Evolutionary conservation across 2,888 invertebrate species (phyloP), one percentile per base, ranked within the genome.

Genomic region (Zonitis immaculata): DNA sequence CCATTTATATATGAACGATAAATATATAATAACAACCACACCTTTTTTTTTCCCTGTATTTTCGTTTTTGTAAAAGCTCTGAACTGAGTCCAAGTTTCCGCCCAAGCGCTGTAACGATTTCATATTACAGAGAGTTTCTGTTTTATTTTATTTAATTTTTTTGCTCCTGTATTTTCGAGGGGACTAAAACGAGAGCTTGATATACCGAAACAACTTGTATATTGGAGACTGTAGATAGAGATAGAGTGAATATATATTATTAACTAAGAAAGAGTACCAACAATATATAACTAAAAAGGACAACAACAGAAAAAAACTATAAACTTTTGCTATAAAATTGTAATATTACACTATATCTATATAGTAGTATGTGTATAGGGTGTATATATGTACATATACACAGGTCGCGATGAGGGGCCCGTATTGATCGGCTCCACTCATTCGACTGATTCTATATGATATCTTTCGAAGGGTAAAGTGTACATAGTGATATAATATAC

Each of bases 251-350:
- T 35, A 8, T n/a, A 9, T 35, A 8, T 18, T 4, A 9, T 1
- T 16, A 14, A 14, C 16, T 9, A 9, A 16, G 16, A 3, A 35
- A 35, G 35, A 18, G 3, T 2, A 16, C 9, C 35, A 16, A 16
- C 16, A 35, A 32, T 14, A 16, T n/a, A 35, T 12, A 12, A 30
- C 12, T 2, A 16, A 9, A 5, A 16, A 14, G 14, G n/a, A 2
- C n/a, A n/a, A 6, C 5, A 30, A 30, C 57, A 59, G 58, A 47
- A 54, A 57, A 67, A 70, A 70, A 69, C 69, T 68, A 68, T 69
- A 68, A 70, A 70, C 59, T 68, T 68, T 70, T 61, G 63, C 65
- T 65, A 68, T 70, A 70, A 70, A 70, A 70, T 67, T 68, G 67
- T 70, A 68, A 69, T 68, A 67, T 68, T 63, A 67, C 65, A 66